Evolutionary conservation across 2,888 invertebrate species (phyloP).

Genomic region (Cybosia mesomella): DNA sequence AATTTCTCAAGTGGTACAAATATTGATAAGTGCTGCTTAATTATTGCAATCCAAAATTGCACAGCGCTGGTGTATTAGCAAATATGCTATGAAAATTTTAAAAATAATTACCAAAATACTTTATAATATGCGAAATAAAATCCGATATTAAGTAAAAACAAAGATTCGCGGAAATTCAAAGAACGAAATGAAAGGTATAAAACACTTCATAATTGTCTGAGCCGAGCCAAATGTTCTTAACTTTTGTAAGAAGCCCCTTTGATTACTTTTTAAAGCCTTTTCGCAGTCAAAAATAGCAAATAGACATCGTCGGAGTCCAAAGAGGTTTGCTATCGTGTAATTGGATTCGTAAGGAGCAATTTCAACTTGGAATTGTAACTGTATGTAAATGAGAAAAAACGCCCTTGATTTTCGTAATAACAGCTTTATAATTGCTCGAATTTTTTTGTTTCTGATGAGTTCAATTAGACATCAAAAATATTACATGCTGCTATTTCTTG

Average conservation of each 20-base stretch:
- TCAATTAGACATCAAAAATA: constrained; percentile 12
- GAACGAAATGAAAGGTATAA: constrained; percentile 77
- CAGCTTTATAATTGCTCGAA: constrained; percentile 52
- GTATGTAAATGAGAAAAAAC: constrained; percentile 66
- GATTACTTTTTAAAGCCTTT: constrained; percentile 83
- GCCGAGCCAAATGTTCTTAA: constrained; percentile 74
- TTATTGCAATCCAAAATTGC: neutral
- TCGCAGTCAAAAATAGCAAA: constrained; percentile 72
- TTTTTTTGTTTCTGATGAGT: constrained; percentile 51
- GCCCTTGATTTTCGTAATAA: constrained; percentile 48
- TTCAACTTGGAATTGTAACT: constrained; percentile 62
- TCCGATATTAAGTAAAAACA: constrained; percentile 27
- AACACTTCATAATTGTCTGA: constrained; percentile 74
- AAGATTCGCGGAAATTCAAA: constrained; percentile 57
- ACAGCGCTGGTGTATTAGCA: neutral
- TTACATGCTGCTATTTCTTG: neutral
- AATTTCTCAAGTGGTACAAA: neutral
- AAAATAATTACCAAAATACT: neutral
- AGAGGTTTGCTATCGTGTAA: constrained; percentile 73
- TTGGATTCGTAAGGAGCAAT: constrained; percentile 74
- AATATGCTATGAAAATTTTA: neutral
- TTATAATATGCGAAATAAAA: constrained; percentile 34
- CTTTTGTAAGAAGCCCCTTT: constrained; percentile 72
- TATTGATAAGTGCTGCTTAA: neutral
- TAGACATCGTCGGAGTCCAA: constrained; percentile 69